A percentile compares a stretch with the other conserved stretches of the same genome.
Evolutionary conservation across 2,113 vertebrate species (phyloP).

Genomic region (Ictalurus punctatus): DNA sequence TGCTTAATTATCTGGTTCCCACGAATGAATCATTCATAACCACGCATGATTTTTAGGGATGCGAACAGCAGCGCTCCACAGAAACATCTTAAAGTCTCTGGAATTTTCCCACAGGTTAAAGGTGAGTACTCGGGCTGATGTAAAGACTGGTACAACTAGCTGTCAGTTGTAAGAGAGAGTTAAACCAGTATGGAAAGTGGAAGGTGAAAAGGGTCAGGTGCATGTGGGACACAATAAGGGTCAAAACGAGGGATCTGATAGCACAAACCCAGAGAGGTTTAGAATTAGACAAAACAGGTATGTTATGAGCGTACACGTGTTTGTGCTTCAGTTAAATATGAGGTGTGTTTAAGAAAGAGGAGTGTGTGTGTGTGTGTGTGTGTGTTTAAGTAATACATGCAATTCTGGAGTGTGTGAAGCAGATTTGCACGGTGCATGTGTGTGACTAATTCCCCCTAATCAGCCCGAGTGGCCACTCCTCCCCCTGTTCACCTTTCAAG

Average conservation of each 20-base stretch:
- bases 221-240: background rate
- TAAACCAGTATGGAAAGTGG: background rate
- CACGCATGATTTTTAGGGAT: background rate
- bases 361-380: background rate
- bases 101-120: background rate
- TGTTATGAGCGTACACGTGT: background rate
- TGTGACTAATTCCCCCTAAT: constrained; percentile 13
- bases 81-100: background rate
- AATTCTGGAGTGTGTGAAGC: background rate
- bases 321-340: background rate
- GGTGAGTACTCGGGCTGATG: background rate
- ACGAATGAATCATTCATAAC: background rate
- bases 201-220: background rate
- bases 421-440: constrained; percentile 15
- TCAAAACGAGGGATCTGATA: background rate
- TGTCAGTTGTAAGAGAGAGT: background rate
- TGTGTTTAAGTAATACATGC: background rate
- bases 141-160: background rate
- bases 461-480: constrained; percentile 9
- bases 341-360: background rate
- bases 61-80: background rate
- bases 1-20: background rate
- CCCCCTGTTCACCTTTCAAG: background rate
- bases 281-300: background rate
- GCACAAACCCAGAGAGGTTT: background rate